A percentile compares a stretch with the other conserved stretches of the same genome.
phyloP scores from a whole-genome alignment of 2,797 vertebrate genomes.

The Gymnothorax javanicus region DNA sequence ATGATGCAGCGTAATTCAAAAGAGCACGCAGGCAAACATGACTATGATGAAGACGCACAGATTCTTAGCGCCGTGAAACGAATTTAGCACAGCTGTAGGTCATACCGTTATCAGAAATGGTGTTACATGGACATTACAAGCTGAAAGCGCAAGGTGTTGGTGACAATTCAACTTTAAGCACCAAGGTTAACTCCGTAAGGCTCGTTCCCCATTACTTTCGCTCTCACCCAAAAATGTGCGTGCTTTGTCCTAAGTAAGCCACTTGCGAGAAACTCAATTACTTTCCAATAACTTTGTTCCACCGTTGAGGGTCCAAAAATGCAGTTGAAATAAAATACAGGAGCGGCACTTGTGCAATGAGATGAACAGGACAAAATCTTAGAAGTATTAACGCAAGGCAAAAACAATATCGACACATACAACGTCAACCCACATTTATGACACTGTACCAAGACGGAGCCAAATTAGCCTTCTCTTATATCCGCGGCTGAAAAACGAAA shows the following conservation, averaged over 20 bases:
- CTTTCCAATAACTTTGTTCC: conserved; percentile 9
- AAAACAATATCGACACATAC: not conserved
- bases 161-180: not conserved
- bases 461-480: not conserved
- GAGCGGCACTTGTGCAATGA: not conserved
- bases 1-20: not conserved
- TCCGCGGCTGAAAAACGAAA: not conserved
- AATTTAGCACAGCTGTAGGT: not conserved
- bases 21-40: not conserved
- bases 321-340: not conserved
- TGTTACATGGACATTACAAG: not conserved
- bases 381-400: not conserved
- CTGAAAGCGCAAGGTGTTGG: not conserved
- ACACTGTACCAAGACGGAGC: not conserved
- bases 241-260: not conserved
- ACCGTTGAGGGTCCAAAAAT: not conserved
- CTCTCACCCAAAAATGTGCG: not conserved
- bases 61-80: not conserved
- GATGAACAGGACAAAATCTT: not conserved
- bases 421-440: not conserved
- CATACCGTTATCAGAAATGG: not conserved
- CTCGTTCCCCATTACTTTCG: not conserved
- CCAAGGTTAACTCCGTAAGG: not conserved
- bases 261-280: not conserved
- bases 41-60: not conserved